phyloP scores from a whole-genome alignment of 2,113 vertebrate genomes.

The Odocoileus virginianus region DNA sequence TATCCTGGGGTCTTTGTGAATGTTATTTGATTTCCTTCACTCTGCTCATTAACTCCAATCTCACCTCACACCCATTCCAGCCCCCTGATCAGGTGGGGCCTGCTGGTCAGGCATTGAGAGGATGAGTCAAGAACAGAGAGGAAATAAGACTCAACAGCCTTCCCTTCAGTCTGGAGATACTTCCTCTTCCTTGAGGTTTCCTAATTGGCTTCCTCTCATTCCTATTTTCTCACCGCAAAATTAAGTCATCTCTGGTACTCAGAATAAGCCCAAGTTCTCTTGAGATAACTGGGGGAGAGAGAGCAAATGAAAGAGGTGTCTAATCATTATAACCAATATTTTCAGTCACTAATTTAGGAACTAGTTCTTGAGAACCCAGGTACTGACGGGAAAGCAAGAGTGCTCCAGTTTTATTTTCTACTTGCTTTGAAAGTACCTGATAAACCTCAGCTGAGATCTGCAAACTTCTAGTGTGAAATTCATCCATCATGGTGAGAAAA shows the following conservation, averaged over 20 bases:
- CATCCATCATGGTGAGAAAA: background rate
- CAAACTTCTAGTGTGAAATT: background rate
- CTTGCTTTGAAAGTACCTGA: constrained; percentile 14
- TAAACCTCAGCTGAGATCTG: background rate
- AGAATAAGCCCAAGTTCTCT: constrained; percentile 21
- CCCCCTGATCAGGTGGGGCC: background rate
- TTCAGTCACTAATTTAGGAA: constrained; percentile 43
- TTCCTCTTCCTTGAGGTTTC: constrained; percentile 71
- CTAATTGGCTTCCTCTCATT: constrained; percentile 60
- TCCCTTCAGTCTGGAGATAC: constrained; percentile 36
- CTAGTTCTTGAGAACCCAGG: background rate
- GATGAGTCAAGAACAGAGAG: constrained; percentile 41
- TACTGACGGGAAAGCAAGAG: background rate
- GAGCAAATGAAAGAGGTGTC: constrained; percentile 29
- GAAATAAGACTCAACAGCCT: constrained; percentile 51
- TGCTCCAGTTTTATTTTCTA: background rate
- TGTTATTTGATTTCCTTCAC: background rate
- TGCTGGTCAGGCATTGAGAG: background rate
- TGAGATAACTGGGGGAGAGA: background rate
- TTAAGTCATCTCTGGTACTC: constrained; percentile 28
- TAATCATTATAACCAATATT: constrained; percentile 21
- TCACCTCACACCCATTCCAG: background rate
- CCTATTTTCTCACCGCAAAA: constrained; percentile 64
- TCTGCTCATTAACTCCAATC: background rate
- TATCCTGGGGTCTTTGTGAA: background rate